Evolutionary conservation across 1,140 invertebrate genomes (phyloP), one percentile per base, ranked within the genome.

Genomic region (Ganaspis sp.): DNA sequence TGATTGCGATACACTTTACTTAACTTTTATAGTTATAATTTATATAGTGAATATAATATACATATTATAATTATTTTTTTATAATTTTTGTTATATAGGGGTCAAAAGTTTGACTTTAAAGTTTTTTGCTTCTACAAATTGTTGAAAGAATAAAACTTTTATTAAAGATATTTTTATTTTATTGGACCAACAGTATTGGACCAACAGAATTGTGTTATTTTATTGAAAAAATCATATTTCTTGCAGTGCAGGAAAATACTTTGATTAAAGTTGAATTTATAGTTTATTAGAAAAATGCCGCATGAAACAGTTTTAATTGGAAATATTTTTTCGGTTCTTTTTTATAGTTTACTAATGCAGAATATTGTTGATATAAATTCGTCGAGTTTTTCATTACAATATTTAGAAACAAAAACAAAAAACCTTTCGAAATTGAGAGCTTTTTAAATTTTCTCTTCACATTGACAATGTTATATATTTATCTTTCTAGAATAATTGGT

Each of bases 331-430:
- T 9, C 15, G 37, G 38, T 42, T 72, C 11, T 45, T 70, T 54
- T 73, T 73, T 72, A 69, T 73, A n/a, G n/a, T 72, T 71, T 74
- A 78, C 64, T 74, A 78, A 42, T 69, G 19, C 42, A 34, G 11
- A 40, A 21, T 58, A 72, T 53, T 53, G 70, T 73, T 40, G 75
- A 70, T 38, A 74, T 73, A 74, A 80, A 76, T 74, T 40, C 45
- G 40, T 72, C 72, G 74, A 71, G 17, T 29, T 70, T 58, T 70
- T 37, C 29, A 26, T 26, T 70, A 34, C 15, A 69, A 78, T 37
- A 74, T 72, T 69, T 72, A 69, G 69, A 58, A 73, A 73, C 70
- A 70, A 72, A 75, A 72, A 75, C 64, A 78, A 75, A 75, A 75
- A 73, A 64, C 29, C 29, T 34, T 34, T 34, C 2, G 6, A 34